These are phyloP conservation scores for Drosophila infuscata DNA, from an alignment of 2,888 invertebrate species.

Conservation along the genomic window DNA sequence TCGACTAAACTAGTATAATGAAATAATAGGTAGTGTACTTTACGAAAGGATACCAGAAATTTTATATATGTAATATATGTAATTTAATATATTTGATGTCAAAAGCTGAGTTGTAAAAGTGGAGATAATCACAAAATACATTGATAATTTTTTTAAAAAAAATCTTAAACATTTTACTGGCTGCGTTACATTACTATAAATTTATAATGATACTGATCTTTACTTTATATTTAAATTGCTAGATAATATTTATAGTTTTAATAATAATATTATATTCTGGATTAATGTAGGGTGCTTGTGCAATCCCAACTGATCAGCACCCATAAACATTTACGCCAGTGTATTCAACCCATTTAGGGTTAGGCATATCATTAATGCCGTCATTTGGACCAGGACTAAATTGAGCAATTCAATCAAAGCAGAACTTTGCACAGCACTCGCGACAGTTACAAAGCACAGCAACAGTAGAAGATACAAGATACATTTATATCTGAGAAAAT, in stretches of 20 bases:
- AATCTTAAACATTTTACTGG: not conserved
- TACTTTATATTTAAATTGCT: not conserved
- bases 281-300: not conserved
- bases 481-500: conserved; percentile 52
- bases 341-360: conserved; percentile 46
- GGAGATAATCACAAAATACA: too few species aligned
- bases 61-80: not conserved
- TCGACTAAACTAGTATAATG: conserved; percentile 13
- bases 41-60: not conserved
- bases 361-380: conserved; percentile 46
- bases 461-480: conserved; percentile 8
- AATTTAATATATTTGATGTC: too few species aligned
- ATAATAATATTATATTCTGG: not conserved
- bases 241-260: not conserved
- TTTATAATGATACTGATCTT: not conserved
- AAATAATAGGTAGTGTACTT: not conserved
- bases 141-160: not conserved
- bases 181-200: not conserved
- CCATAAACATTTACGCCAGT: conserved; percentile 16
- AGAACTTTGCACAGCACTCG: conserved; percentile 44
- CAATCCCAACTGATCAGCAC: not conserved
- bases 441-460: conserved; percentile 19
- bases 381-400: conserved; percentile 53
- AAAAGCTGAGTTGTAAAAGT: not conserved
- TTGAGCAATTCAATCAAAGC: conserved; percentile 75